phyloP scores from a whole-genome alignment of 2,113 vertebrate genomes.

The Gallinago paraguaiae region DNA sequence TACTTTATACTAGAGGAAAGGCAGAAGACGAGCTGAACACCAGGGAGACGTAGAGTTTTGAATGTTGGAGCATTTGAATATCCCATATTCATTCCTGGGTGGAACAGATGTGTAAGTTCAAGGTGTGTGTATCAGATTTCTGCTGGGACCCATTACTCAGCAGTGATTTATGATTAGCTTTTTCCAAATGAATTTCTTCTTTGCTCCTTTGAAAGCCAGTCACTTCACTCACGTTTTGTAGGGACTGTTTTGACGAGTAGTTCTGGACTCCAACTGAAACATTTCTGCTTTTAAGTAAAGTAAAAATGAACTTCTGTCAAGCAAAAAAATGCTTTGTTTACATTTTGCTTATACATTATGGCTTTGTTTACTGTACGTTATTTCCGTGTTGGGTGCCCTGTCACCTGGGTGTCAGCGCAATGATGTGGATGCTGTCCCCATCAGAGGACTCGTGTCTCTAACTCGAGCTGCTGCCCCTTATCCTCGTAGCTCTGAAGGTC shows the following conservation, averaged over 20 bases:
- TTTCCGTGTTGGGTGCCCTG: too few species aligned
- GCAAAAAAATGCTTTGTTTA: too few species aligned
- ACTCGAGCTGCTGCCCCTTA: not conserved
- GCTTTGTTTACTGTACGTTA: rapidly evolving
- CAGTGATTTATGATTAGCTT: not conserved
- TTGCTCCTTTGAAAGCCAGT: not conserved
- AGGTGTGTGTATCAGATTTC: not conserved
- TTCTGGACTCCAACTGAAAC: not conserved
- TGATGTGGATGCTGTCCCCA: too few species aligned
- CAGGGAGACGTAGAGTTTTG: not conserved
- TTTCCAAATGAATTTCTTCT: not conserved
- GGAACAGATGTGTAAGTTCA: not conserved
- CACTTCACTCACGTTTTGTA: not conserved
- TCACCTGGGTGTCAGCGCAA: not conserved
- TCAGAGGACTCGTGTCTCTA: not conserved
- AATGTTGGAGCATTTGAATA: not conserved
- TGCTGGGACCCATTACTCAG: not conserved
- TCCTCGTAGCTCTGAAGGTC: not conserved
- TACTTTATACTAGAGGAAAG: not conserved
- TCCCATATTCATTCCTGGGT: not conserved
- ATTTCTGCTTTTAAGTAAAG: not conserved
- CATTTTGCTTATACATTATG: too few species aligned
- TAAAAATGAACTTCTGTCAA: not conserved
- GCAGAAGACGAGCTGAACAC: not conserved
- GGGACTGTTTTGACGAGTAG: not conserved